Evolutionary conservation across 2,113 vertebrate species (phyloP), one percentile per base, ranked within the genome.

Genomic region (Ardeotis arabs): DNA sequence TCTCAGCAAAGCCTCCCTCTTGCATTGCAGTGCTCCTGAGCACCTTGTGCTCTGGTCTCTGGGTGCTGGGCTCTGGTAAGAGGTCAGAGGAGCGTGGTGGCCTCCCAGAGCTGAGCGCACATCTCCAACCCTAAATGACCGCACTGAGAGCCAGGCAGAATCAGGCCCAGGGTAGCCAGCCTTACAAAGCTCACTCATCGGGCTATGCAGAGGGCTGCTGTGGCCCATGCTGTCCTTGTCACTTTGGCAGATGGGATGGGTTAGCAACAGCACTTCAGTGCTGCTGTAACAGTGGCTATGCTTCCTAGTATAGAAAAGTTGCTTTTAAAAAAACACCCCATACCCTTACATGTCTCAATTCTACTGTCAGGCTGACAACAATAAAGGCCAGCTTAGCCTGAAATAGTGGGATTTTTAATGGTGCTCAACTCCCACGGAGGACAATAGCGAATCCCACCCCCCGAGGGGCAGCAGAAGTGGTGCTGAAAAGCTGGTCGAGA

Each of bases 321-420:
- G 58, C 62, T 76, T 89, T 58, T 20, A 47, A 59, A 74, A 44
- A 52, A 41, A 1, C 20, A 44, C 9, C 10, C 22, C 12, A 7
- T 81, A 63, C 18, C 16, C 41, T 41, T 16, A 56, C 24, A 33
- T 14, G 17, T 69, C 68, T 87, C 49, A 66, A 3, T 89, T 85
- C 53, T 37, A 41, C 49, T 58, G 31, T 66, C 24, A 91, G 27
- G 8, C 41, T 86, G 67, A 35, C 70, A 66, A 64, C 24, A 87
- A 73, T 73, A 67, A 80, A 86, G 72, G 39, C 35, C 79, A 81
- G 12, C 10, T 91, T 76, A 87, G 35, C 66, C 41, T 69, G 80
- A 92, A 91, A 89, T 76, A 87, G 52, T n/a, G 81, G 62, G 49
- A 53, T 84, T 95, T 96, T 75, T 41, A 93, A 68, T 72, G 45